Base-by-base conservation (phyloP, 2,113 vertebrate genomes). In the Solea solea region DNA sequence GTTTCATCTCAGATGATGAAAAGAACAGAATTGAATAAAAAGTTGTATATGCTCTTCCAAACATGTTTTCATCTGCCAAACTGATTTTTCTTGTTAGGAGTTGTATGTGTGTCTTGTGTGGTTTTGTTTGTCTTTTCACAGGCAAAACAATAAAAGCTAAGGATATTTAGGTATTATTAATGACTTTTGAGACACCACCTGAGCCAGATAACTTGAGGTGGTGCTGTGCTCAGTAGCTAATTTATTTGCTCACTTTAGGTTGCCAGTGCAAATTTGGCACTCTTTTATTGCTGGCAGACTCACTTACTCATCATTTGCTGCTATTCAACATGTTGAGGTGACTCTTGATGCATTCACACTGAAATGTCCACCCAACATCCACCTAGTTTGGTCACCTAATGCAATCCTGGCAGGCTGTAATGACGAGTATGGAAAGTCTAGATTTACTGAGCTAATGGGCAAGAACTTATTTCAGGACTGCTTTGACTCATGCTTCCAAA, bases 251-350 rank as follows among this genome's bases (percentile, higher is more conserved):
- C 21, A 21, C 21, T 21, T 21, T 21, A 21, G 21, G 21, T 21
- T 21, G 21, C 21, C 21, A 21, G 21, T 21, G 21, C 21, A 21
- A 1, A 21, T 21, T 39, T 14, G 34, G 44, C 27, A 34, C 6
- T 46, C 45, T 52, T 45, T 72, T 72, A 56, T n/a, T 62, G n/a
- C 15, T 53, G 52, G 27, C 21, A 21, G 21, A 21, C 21, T 21
- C 21, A 21, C 21, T 21, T 21, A 21, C 8, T 65, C 54, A 50
- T 34, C 45, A 2, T 50, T 39, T 50, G 4, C 46, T 69, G 28
- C 48, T 42, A 40, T 8, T 53, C 13, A 44, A 49, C 25, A 56
- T 52, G 52, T 74, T 53, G 70, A 58, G 42, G 8, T 34, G 7
- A 15, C 49, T 49, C 53, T 52, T 27, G 8, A 7, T 61, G 48